phyloP scores from a whole-genome alignment of 2,888 invertebrate genomes.

The Plebejus argus region DNA sequence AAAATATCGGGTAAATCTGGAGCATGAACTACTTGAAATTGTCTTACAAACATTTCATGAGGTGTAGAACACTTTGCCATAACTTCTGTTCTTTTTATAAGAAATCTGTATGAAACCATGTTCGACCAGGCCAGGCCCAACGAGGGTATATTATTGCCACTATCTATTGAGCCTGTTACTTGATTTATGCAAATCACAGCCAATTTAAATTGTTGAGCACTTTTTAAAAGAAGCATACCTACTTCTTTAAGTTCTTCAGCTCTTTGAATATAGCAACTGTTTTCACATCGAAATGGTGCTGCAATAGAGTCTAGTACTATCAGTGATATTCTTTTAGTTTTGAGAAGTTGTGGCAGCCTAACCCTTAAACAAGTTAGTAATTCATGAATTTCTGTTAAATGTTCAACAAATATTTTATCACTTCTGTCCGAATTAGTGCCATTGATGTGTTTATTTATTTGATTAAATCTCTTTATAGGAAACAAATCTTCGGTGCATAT shows the following conservation, averaged over 20 bases:
- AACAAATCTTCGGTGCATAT: slow-evolving; percentile 89
- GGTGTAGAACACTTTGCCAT: slow-evolving; percentile 38
- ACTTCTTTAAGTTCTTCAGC: slow-evolving; percentile 72
- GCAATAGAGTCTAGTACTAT: slow-evolving; percentile 72
- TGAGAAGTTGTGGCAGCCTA: slow-evolving; percentile 62
- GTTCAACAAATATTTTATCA: slow-evolving; percentile 67
- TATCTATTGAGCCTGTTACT: slow-evolving; percentile 63
- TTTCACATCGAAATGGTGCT: slow-evolving; percentile 70
- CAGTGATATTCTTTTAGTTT: slow-evolving; percentile 52
- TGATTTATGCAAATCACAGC: slow-evolving; percentile 71
- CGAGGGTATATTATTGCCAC: slow-evolving; percentile 58
- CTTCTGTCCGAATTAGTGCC: slow-evolving; percentile 53
- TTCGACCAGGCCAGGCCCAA: slow-evolving; percentile 76
- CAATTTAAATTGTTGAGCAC: slow-evolving; percentile 60
- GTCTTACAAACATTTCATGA: slow-evolving; percentile 50
- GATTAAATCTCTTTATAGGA: slow-evolving; percentile 68
- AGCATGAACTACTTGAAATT: slow-evolving; percentile 58
- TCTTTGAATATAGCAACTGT: slow-evolving; percentile 65
- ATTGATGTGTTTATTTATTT: slow-evolving; percentile 54
- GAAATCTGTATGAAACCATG: slow-evolving; percentile 64
- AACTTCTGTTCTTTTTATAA: slow-evolving; percentile 50
- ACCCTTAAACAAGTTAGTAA: slow-evolving; percentile 63
- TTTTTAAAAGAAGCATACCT: slow-evolving; percentile 54
- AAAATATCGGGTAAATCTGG: slow-evolving; percentile 58
- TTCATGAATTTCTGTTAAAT: slow-evolving; percentile 66